These are phyloP conservation scores for Trypoxylon attenuatum DNA, from an alignment of 2,888 invertebrate genomes.

Conservation along the genomic window DNA sequence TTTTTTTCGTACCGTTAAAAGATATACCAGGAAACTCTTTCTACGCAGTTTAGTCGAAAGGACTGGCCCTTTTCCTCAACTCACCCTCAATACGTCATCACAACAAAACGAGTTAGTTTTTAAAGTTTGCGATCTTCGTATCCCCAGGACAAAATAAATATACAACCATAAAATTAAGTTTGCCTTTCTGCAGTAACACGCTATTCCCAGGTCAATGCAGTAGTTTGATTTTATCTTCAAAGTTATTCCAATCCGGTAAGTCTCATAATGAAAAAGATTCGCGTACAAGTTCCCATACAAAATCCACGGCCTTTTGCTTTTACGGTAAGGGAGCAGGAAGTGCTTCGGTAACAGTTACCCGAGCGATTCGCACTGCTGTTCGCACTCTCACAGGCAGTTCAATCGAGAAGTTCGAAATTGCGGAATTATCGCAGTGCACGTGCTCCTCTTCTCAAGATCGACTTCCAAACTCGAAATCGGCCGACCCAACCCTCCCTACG, in stretches of 20 bases:
- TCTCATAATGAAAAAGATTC: slow-evolving; percentile 8
- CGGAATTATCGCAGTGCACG: slow-evolving; percentile 38
- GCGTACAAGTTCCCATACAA: slow-evolving; percentile 15
- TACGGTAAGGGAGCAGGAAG: slow-evolving; percentile 41
- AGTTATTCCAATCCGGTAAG: slow-evolving; percentile 8
- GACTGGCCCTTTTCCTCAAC: too few relatives aligned
- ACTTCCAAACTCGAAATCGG: slow-evolving; percentile 42
- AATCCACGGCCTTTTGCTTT: slow-evolving; percentile 37
- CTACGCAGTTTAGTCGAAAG: too few relatives aligned
- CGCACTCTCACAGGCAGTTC: slow-evolving; percentile 43
- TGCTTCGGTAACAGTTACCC: slow-evolving; percentile 39
- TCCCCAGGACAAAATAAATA: too few relatives aligned
- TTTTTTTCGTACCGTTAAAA: too few relatives aligned
- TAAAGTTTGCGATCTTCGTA: too few relatives aligned
- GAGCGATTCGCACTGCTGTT: slow-evolving; percentile 34
- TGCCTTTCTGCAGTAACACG: too few relatives aligned
- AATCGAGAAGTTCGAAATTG: slow-evolving; percentile 43
- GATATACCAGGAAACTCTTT: too few relatives aligned
- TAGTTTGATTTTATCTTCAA: slow-evolving; percentile 1
- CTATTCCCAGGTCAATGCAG: too few relatives aligned
- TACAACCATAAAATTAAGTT: too few relatives aligned
- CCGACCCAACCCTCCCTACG: slow-evolving; percentile 26
- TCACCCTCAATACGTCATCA: too few relatives aligned
- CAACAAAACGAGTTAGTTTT: too few relatives aligned
- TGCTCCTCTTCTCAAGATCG: slow-evolving; percentile 36